A percentile compares a stretch with the other conserved stretches of the same genome.
Conservation (phyloP, 2,888 invertebrate genomes). For the Teleogryllus oceanicus region DNA sequence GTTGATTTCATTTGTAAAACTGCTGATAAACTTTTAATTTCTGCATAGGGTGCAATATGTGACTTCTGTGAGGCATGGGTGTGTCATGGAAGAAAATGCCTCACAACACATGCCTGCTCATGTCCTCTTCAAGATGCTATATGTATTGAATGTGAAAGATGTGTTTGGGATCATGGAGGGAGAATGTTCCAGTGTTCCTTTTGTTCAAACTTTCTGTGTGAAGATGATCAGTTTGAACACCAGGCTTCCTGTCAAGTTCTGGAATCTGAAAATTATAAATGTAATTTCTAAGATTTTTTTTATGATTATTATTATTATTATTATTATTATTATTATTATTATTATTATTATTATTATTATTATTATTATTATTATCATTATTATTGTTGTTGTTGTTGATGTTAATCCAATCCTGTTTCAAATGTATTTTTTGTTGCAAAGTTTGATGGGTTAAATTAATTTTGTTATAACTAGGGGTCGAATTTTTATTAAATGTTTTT, state of each 20-base stretch:
- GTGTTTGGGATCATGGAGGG: constrained; percentile 95
- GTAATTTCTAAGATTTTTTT: constrained; percentile 51
- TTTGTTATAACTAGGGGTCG: too few relatives aligned
- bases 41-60: constrained; percentile 83
- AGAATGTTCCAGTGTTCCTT: constrained; percentile 88
- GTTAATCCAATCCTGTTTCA: background rate
- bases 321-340: background rate
- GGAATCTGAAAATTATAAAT: constrained; percentile 93
- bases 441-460: background rate
- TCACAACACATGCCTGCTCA: constrained; percentile 84
- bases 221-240: constrained; percentile 96
- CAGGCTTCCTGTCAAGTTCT: constrained; percentile 95
- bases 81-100: constrained; percentile 89
- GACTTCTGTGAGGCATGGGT: constrained; percentile 98
- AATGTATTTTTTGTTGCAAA: background rate
- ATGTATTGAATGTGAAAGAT: constrained; percentile 88
- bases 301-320: background rate
- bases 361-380: background rate
- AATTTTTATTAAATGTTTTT: too few relatives aligned
- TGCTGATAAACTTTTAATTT: background rate
- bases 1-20: too few relatives aligned
- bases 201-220: constrained; percentile 84
- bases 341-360: background rate
- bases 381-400: too few relatives aligned
- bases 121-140: constrained; percentile 85